Evolutionary conservation across 2,888 invertebrate genomes (phyloP), one percentile per base, ranked within the genome.

Genomic region (Rhamphomyia laevipes): DNA sequence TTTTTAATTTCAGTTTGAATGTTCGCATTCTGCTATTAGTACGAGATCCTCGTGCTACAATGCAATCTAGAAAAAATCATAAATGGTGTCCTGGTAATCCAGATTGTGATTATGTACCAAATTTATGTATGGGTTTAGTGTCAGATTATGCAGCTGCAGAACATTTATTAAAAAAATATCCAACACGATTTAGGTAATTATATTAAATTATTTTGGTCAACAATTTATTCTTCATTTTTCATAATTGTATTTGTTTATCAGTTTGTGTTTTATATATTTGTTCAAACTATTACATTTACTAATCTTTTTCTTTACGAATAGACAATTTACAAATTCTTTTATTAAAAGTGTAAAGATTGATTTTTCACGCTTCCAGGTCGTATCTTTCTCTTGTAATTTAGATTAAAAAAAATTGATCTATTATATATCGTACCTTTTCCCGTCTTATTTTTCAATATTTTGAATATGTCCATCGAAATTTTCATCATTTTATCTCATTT

Each of bases 51-150:
- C 77, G 91, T 18, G 91, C 88, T 23, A 86, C 86, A 49, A 75
- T 91, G 72, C 89, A 90, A 70, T 90, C 90, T 1, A 75, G 92
- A 27, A 82, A 82, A 57, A 89, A 90, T 65, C 77, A 88, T 11
- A 77, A 80, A 11, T 71, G 70, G 70, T 71, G 71, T 55, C 85
- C 83, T 2, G 77, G 82, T 60, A 67, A 78, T 69, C 81, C 85
- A 0, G 90, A 91, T 66, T 92, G 91, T 70, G 84, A 83, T 70
- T 78, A 85, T 63, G 84, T 90, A 0, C 74, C 77, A 46, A 71
- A 81, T 46, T 74, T 90, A 3, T 92, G 91, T 64, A 78, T 80
- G 30, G 90, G 91, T 65, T 81, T 91, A 76, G 81, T 86, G 37
- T 80, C 82, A 40, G 90, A 91, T 67, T 91, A 84, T 68, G 78